Evolutionary conservation across 2,113 vertebrate species (phyloP), one percentile per base, ranked within the genome.

Genomic region (Chamaetylas fuelleborni): DNA sequence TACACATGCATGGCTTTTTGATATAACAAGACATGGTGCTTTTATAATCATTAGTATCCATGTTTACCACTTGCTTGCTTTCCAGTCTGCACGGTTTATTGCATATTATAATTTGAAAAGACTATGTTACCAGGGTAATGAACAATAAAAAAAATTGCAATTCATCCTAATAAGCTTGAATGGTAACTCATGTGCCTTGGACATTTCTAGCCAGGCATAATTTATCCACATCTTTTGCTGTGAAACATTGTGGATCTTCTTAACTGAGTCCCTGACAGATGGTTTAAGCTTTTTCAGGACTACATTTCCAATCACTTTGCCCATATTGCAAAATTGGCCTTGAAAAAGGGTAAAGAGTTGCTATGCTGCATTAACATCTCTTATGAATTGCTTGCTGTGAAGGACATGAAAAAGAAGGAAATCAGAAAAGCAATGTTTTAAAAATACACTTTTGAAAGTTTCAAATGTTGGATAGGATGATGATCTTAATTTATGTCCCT

Each of bases 321-420:
- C 96, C 97, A 97, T 98, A 98, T 98, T 98, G 97, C 97, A 98
- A 98, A 98, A 97, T 97, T 98, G 98, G 98, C 98, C 97, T 98
- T 98, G 97, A 96, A 98, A 98, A 98, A 98, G 97, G 98, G 97
- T 98, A 97, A 97, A 98, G 97, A 97, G 96, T 96, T 98, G 97
- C 97, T 98, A 96, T 98, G 97, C 97, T 96, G 97, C 94, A 97
- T 98, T 98, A 97, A 92, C 91, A 96, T 97, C 96, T 96, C 94
- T 97, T 97, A 94, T 96, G 96, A 97, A 97, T 93, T 97, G 95
- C 96, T 96, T 91, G 78, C 98, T 98, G 97, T 98, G 98, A 98
- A 98, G 97, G 97, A 96, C 97, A 94, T 84, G 92, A 90, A 96
- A 97, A 93, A 74, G 73, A 97, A 97, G 72, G 83, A 96, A 97